A percentile compares a stretch with the other conserved stretches of the same genome.
phyloP scores from a whole-genome alignment of 2,888 invertebrate genomes.

The Dynastes maya region DNA sequence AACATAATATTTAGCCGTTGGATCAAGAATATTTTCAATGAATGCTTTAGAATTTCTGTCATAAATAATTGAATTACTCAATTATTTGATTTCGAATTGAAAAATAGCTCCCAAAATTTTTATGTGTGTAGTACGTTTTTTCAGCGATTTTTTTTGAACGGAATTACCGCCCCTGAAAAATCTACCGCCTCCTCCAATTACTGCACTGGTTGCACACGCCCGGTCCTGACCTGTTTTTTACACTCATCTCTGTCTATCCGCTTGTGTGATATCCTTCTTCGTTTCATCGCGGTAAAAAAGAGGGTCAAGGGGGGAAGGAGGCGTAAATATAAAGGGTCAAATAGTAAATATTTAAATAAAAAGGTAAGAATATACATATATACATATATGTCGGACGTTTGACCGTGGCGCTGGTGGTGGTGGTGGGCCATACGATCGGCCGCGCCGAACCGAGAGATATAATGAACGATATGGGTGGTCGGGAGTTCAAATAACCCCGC shows the following conservation, averaged over 20 bases:
- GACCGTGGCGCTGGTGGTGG: conserved; percentile 17
- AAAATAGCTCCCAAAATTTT: no score
- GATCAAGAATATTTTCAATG: no score
- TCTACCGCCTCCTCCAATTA: no score
- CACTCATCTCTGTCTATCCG: neutral
- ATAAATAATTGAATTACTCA: no score
- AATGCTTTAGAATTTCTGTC: no score
- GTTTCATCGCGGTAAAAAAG: neutral
- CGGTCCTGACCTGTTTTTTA: neutral
- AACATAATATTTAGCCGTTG: no score
- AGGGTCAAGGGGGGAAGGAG: neutral
- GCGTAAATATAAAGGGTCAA: conserved; percentile 48
- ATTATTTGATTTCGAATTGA: no score
- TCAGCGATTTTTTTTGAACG: no score
- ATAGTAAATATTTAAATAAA: conserved; percentile 52
- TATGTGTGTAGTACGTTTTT: no score
- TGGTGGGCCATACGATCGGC: neutral
- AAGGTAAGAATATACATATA: conserved; percentile 45
- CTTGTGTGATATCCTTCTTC: neutral
- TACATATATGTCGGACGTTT: neutral
- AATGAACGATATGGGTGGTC: conserved; percentile 64
- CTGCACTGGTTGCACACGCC: neutral
- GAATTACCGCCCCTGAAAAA: no score
- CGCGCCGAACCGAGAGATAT: conserved; percentile 49
- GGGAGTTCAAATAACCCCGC: conserved; percentile 63